These are phyloP conservation scores for Aspidoscelis tigris DNA, from an alignment of 2,113 vertebrate genomes.

Conservation along the genomic window DNA sequence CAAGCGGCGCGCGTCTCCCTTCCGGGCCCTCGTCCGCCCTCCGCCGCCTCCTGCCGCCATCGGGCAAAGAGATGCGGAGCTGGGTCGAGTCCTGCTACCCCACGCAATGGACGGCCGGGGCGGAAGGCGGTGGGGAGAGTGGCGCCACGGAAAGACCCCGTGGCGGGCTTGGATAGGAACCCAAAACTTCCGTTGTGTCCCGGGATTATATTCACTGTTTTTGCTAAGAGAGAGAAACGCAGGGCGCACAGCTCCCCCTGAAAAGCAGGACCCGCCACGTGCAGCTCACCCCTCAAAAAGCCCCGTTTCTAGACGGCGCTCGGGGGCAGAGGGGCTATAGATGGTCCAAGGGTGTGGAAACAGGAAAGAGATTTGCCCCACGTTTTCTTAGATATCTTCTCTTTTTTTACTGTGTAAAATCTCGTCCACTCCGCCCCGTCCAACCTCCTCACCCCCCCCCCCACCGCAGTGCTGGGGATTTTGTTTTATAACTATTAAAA, in stretches of 20 bases:
- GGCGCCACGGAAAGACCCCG: neutral
- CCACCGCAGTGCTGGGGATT: neutral
- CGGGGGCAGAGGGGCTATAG: too few relatives aligned
- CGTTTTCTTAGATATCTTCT: neutral
- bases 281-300: neutral
- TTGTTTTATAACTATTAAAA: slow-evolving; percentile 12
- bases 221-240: too few relatives aligned
- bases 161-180: too few relatives aligned
- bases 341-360: neutral
- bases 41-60: neutral
- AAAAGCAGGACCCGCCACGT: too few relatives aligned
- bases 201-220: too few relatives aligned
- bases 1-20: neutral
- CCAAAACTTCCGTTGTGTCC: too few relatives aligned
- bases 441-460: too few relatives aligned
- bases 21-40: neutral
- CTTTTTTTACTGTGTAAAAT: neutral
- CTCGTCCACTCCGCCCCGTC: neutral
- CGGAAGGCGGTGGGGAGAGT: neutral
- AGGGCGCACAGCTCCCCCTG: neutral
- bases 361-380: neutral
- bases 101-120: neutral
- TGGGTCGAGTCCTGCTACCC: too few relatives aligned
- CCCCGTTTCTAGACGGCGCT: too few relatives aligned
- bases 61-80: neutral